Evolutionary conservation across 2,797 vertebrate species (phyloP).

Genomic region (Smutsia gigantea): DNA sequence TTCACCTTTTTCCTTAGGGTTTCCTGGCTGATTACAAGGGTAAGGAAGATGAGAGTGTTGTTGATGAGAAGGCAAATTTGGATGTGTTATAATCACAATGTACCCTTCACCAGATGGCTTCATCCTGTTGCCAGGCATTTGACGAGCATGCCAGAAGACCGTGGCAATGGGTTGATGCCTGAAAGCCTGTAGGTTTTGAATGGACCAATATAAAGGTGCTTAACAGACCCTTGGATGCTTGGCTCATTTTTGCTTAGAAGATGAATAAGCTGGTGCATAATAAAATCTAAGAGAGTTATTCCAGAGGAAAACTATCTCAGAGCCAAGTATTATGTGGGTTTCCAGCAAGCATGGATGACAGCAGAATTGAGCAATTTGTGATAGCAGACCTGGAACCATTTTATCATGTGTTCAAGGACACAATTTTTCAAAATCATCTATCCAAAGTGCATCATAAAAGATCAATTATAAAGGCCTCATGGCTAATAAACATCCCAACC

Average conservation of each 20-base stretch:
- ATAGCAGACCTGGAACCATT: background rate
- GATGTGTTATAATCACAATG: conserved; percentile 40
- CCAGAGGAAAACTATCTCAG: conserved; percentile 44
- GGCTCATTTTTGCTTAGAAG: conserved; percentile 41
- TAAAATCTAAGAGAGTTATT: conserved; percentile 42
- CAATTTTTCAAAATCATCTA: conserved; percentile 42
- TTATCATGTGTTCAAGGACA: background rate
- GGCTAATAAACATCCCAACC: conserved; percentile 25
- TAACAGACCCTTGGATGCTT: conserved; percentile 6
- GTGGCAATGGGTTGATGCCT: background rate
- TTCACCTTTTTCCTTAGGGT: background rate
- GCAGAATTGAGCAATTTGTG: conserved; percentile 25
- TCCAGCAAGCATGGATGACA: background rate
- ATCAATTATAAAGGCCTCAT: background rate
- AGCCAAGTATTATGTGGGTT: conserved; percentile 6
- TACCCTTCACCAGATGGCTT: conserved; percentile 58
- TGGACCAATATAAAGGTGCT: conserved; percentile 15
- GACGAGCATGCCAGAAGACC: conserved; percentile 60
- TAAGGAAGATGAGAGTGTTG: background rate
- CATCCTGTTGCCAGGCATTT: conserved; percentile 66
- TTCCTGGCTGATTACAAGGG: conserved; percentile 8
- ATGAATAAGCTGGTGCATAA: conserved; percentile 38
- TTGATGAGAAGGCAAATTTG: conserved; percentile 46
- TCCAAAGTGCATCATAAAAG: conserved; percentile 8
- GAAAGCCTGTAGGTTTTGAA: conserved; percentile 40